Conservation (phyloP, 2,888 invertebrate species). For the Neelides folsomi region DNA sequence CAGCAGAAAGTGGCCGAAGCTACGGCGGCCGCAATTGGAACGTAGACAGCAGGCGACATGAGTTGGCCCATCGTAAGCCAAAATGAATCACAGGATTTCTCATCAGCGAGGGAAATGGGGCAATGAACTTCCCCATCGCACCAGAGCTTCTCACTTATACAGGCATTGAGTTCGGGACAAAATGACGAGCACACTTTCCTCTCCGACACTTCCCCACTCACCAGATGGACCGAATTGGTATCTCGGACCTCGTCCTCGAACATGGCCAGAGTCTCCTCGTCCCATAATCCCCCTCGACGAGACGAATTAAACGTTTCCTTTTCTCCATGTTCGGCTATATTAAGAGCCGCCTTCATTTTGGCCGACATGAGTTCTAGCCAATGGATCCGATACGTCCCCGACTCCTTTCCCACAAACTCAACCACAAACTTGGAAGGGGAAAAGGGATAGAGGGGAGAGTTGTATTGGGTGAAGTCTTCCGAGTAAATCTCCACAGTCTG, state of each 20-base stretch:
- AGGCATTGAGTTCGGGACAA: slow-evolving; percentile 66
- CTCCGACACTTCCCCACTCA: slow-evolving; percentile 42
- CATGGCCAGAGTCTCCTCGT: slow-evolving; percentile 38
- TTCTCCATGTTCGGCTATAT: slow-evolving; percentile 4
- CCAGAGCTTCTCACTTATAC: slow-evolving; percentile 65
- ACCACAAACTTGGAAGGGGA: slow-evolving; percentile 47
- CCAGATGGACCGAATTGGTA: slow-evolving; percentile 37
- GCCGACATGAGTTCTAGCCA: slow-evolving; percentile 58
- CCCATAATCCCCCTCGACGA: slow-evolving; percentile 9
- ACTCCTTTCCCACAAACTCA: slow-evolving; percentile 63
- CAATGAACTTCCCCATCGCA: slow-evolving; percentile 51
- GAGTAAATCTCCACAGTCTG: slow-evolving; percentile 32
- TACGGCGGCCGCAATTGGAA: slow-evolving; percentile 29
- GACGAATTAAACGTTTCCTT: slow-evolving; percentile 3
- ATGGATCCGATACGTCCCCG: slow-evolving; percentile 58
- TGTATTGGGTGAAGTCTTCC: slow-evolving; percentile 28
- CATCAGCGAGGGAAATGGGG: slow-evolving; percentile 22
- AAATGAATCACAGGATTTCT: slow-evolving; percentile 29
- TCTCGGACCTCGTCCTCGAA: slow-evolving; percentile 46
- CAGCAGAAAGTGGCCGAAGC: slow-evolving; percentile 34
- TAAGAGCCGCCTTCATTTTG: slow-evolving; percentile 24
- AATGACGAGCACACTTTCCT: slow-evolving; percentile 53
- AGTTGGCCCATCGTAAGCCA: slow-evolving; percentile 30
- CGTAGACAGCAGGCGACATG: slow-evolving; percentile 31
- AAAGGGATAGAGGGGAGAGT: slow-evolving; percentile 26